phyloP scores from a whole-genome alignment of 2,888 invertebrate genomes.

The Therioaphis trifolii region DNA sequence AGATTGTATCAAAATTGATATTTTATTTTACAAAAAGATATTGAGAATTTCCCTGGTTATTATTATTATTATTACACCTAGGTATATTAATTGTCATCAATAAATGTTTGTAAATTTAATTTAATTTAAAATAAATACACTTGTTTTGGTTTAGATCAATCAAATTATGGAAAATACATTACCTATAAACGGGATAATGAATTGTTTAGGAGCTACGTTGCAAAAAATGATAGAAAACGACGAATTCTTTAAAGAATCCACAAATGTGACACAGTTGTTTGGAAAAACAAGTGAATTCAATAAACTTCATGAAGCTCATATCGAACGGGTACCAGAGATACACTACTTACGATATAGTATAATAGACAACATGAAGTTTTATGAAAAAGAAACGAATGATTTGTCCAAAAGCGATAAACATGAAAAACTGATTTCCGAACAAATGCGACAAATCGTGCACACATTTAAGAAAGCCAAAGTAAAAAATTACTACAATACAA shows the following conservation, averaged over 20 bases:
- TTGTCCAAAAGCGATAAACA: background rate
- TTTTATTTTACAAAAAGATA: no score
- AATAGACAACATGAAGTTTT: background rate
- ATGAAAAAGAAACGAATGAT: background rate
- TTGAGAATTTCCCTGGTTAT: no score
- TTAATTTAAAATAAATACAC: no score
- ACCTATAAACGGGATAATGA: background rate
- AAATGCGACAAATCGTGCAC: background rate
- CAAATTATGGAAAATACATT: conserved; percentile 23
- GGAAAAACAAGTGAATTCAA: background rate
- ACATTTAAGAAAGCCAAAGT: conserved; percentile 38
- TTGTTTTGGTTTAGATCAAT: background rate
- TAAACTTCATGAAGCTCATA: background rate
- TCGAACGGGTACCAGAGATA: background rate
- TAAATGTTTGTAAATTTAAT: no score
- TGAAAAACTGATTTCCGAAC: conserved; percentile 1
- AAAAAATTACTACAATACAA: background rate
- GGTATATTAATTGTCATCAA: no score
- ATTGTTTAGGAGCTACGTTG: background rate
- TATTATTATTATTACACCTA: no score
- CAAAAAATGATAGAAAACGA: conserved; percentile 15
- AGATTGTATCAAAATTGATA: no score
- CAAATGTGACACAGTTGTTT: no score
- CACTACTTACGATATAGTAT: conserved; percentile 4
- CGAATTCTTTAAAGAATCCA: background rate